Conservation (phyloP, 2,888 invertebrate genomes). For the Catotricha subobsoleta region DNA sequence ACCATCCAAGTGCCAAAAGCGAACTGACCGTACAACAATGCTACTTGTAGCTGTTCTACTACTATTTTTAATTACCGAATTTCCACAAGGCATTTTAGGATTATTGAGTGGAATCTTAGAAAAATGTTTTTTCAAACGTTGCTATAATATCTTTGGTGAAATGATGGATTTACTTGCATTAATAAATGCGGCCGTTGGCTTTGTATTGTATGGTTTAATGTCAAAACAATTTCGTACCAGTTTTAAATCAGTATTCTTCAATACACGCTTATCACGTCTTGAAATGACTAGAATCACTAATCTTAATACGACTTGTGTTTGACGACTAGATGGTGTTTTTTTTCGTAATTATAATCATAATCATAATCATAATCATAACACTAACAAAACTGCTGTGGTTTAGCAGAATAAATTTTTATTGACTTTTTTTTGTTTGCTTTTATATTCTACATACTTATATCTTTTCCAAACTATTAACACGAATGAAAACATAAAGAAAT, state of each 20-base stretch:
- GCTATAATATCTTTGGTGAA: constrained; percentile 68
- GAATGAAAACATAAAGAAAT: neutral
- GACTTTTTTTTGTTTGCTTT: too few relatives aligned
- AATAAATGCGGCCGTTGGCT: constrained; percentile 82
- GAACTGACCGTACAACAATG: constrained; percentile 73
- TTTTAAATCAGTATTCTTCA: constrained; percentile 48
- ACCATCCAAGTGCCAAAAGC: constrained; percentile 41
- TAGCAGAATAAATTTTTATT: too few relatives aligned
- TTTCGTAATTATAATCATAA: too few relatives aligned
- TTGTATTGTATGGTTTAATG: constrained; percentile 86
- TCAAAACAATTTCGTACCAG: constrained; percentile 78
- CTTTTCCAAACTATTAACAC: neutral
- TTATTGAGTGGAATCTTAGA: constrained; percentile 48
- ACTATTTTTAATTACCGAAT: constrained; percentile 73
- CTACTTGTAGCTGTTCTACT: constrained; percentile 75
- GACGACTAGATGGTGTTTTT: constrained; percentile 15
- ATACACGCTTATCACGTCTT: constrained; percentile 38
- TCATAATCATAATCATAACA: too few relatives aligned
- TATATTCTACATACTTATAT: neutral
- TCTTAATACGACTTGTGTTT: constrained; percentile 25
- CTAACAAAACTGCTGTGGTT: too few relatives aligned
- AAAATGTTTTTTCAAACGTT: constrained; percentile 54
- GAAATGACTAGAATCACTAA: constrained; percentile 27
- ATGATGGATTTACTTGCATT: constrained; percentile 79
- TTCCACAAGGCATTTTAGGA: constrained; percentile 65